These are phyloP conservation scores for Drosophila austrosaltans DNA, from an alignment of 2,888 invertebrate species.

Conservation along the genomic window DNA sequence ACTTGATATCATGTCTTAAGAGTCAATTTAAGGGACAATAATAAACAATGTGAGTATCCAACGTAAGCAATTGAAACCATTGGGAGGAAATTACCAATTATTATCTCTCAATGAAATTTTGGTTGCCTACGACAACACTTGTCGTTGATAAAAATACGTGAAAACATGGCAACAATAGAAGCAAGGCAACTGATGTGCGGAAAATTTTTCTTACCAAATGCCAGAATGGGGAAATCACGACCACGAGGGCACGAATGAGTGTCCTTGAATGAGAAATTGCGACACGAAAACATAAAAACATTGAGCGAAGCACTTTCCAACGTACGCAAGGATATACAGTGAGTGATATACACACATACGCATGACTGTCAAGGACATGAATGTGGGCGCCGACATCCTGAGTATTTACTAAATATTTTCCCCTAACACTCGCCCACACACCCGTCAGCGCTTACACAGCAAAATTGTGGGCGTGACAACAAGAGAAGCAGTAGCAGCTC, in stretches of 20 bases:
- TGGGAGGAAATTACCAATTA: background rate
- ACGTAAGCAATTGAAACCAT: background rate
- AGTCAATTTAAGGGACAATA: background rate
- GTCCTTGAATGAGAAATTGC: conserved; percentile 71
- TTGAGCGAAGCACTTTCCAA: conserved; percentile 1
- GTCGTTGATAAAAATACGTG: conserved; percentile 29
- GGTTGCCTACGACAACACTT: conserved; percentile 23
- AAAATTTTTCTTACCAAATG: conserved; percentile 40
- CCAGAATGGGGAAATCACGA: conserved; percentile 49
- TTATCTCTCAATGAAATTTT: conserved; percentile 14
- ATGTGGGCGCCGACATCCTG: conserved; percentile 60
- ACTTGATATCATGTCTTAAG: background rate
- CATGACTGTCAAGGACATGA: conserved; percentile 69
- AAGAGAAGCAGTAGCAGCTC: conserved; percentile 30
- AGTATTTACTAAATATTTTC: conserved; percentile 57
- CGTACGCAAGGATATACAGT: conserved; percentile 11
- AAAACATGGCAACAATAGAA: conserved; percentile 9
- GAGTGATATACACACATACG: background rate
- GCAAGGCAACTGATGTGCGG: conserved; percentile 52
- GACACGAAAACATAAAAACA: conserved; percentile 38
- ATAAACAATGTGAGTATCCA: background rate
- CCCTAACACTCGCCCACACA: conserved; percentile 5
- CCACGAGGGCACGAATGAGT: conserved; percentile 30
- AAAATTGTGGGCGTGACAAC: conserved; percentile 32
- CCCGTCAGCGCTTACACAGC: conserved; percentile 19